Conservation (phyloP, 2,888 invertebrate genomes). For the Leptinotarsa juncta region DNA sequence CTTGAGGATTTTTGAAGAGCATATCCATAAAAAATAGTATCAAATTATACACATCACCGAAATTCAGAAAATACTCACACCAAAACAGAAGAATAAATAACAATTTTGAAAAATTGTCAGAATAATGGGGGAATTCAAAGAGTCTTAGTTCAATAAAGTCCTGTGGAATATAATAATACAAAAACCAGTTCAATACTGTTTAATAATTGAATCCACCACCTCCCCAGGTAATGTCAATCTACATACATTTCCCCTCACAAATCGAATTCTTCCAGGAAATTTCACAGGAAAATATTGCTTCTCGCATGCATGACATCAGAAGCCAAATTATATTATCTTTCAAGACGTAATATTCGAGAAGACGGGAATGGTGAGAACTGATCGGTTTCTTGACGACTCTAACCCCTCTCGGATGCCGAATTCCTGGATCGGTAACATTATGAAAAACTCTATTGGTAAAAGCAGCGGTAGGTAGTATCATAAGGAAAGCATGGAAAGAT, state of each 20-base stretch:
- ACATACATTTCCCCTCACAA: slow-evolving; percentile 15
- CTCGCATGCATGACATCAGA: slow-evolving; percentile 32
- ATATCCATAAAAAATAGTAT: no score
- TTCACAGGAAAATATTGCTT: slow-evolving; percentile 36
- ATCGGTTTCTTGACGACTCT: slow-evolving; percentile 14
- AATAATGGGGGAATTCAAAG: no score
- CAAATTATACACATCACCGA: no score
- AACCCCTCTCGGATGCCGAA: slow-evolving; percentile 14
- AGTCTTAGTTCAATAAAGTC: neutral
- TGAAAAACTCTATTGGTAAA: slow-evolving; percentile 34
- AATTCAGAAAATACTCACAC: no score
- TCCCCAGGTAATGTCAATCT: neutral
- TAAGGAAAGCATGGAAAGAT: neutral
- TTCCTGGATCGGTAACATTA: slow-evolving; percentile 30
- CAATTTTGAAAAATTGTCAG: no score
- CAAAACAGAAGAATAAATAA: no score
- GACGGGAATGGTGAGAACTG: slow-evolving; percentile 5
- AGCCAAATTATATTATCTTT: slow-evolving; percentile 31
- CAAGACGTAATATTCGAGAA: slow-evolving; percentile 3
- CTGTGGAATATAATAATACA: neutral
- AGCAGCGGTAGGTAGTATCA: slow-evolving; percentile 26
- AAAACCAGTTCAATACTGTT: neutral
- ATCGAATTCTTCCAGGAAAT: slow-evolving; percentile 37
- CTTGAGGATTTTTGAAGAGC: no score
- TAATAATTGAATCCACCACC: neutral